Conservation (phyloP, 2,888 invertebrate species). For the Corbicula japonica region DNA sequence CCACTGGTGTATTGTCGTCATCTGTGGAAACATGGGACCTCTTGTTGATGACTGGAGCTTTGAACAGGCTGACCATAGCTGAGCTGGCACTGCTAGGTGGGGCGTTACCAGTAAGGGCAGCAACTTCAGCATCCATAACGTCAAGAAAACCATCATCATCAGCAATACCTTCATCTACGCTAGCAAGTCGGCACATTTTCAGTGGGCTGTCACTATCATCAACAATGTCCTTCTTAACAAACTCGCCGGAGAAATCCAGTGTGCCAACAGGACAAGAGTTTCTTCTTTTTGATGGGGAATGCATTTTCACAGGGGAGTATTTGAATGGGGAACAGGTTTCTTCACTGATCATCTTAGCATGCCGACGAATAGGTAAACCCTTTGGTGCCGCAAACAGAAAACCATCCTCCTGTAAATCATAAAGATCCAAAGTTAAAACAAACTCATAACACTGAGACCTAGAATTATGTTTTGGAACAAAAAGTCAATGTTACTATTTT, state of each 20-base stretch:
- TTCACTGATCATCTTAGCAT: conserved; percentile 77
- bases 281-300: conserved; percentile 60
- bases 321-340: conserved; percentile 83
- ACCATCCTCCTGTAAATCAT: conserved; percentile 54
- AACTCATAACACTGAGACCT: too few species aligned
- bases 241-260: conserved; percentile 72
- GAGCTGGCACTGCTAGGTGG: conserved; percentile 39
- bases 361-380: conserved; percentile 74
- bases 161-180: conserved; percentile 75
- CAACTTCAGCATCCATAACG: conserved; percentile 57
- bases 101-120: conserved; percentile 34
- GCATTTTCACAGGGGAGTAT: conserved; percentile 80
- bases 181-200: conserved; percentile 70
- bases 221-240: conserved; percentile 42
- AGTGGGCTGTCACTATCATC: conserved; percentile 69
- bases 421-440: too few species aligned
- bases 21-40: conserved; percentile 33
- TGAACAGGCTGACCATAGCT: conserved; percentile 75
- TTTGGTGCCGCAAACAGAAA: conserved; percentile 76
- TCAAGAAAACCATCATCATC: conserved; percentile 85
- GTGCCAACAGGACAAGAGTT: conserved; percentile 63
- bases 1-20: conserved; percentile 72
- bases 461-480: too few species aligned
- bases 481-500: too few species aligned
- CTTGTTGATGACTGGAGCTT: conserved; percentile 75